Conservation (phyloP, 2,888 invertebrate species). For the Deilephila porcellus region DNA sequence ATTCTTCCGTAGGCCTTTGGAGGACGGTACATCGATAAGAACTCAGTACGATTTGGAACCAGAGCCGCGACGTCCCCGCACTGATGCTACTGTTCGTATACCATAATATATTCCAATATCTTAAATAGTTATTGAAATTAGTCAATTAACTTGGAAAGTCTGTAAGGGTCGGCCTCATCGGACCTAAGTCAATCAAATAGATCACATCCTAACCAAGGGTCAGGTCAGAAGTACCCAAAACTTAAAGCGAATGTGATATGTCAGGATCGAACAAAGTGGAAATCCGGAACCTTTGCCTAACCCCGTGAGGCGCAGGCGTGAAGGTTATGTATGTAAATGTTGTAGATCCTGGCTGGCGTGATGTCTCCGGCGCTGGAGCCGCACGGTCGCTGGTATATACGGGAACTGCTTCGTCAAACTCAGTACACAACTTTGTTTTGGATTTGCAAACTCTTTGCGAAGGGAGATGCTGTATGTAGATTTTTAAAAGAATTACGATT, state of each 20-base stretch:
- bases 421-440: conserved; percentile 83
- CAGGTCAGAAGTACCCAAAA: no score
- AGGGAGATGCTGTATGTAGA: conserved; percentile 74
- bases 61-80: conserved; percentile 61
- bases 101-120: neutral
- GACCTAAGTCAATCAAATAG: no score
- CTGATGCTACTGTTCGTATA: conserved; percentile 67
- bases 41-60: conserved; percentile 68
- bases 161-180: no score
- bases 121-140: no score
- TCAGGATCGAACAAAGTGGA: no score
- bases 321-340: conserved; percentile 4
- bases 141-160: no score
- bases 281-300: no score
- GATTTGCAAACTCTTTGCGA: conserved; percentile 69
- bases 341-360: conserved; percentile 69
- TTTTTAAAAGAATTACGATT: no score
- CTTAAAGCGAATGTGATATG: no score
- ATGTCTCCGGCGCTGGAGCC: conserved; percentile 86
- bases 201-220: no score
- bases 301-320: no score
- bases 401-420: conserved; percentile 85
- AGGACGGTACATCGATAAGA: conserved; percentile 62
- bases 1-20: conserved; percentile 60
- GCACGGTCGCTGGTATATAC: conserved; percentile 83